Conservation (phyloP, 2,113 vertebrate genomes). For the Laticauda colubrina region DNA sequence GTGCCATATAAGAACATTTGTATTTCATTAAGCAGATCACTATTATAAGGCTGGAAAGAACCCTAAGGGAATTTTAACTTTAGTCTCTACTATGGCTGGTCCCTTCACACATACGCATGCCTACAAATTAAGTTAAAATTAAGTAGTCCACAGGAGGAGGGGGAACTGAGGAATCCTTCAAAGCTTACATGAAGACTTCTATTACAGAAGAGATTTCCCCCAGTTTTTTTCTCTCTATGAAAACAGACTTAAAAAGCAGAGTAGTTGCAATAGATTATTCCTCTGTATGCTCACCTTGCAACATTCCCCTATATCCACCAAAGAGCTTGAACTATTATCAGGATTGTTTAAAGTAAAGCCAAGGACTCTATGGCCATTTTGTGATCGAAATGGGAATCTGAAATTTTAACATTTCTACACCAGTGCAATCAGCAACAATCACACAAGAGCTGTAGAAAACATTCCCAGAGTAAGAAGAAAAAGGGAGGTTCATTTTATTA, state of each 20-base stretch:
- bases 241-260: not conserved
- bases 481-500: conserved; percentile 21
- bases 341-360: conserved; percentile 43
- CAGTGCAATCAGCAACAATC: conserved; percentile 34
- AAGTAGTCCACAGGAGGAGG: conserved; percentile 15
- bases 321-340: conserved; percentile 47
- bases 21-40: not conserved
- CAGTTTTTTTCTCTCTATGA: not conserved
- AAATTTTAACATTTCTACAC: conserved; percentile 46
- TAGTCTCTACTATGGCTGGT: not conserved
- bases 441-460: conserved; percentile 37
- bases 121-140: conserved; percentile 55
- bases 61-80: not conserved
- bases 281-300: not conserved
- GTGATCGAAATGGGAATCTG: conserved; percentile 42
- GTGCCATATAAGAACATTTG: not conserved
- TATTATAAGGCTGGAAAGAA: not conserved
- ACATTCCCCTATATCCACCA: conserved; percentile 53
- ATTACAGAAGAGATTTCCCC: conserved; percentile 34
- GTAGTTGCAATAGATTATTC: conserved; percentile 25
- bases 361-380: conserved; percentile 34
- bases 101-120: conserved; percentile 23
- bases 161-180: conserved; percentile 16
- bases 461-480: conserved; percentile 32
- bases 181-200: conserved; percentile 34